Conservation (phyloP, 1,140 invertebrate genomes). For the Bombus pyrosoma region DNA sequence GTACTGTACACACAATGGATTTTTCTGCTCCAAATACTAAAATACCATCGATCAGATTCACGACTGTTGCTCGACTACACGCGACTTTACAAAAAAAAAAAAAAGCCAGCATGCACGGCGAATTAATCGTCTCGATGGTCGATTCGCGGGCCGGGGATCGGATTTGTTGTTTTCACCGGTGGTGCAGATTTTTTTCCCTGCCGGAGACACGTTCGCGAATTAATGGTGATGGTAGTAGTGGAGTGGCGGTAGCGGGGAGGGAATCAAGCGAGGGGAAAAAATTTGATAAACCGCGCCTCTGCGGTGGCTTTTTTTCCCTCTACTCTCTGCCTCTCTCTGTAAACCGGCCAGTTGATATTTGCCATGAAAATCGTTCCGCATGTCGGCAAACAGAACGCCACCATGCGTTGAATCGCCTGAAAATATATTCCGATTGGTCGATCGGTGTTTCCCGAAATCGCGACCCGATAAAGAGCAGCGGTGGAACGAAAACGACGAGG, state of each 20-base stretch:
- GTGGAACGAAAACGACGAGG: background rate
- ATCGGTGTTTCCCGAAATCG: slow-evolving; percentile 27
- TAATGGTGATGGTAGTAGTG: slow-evolving; percentile 1
- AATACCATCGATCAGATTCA: background rate
- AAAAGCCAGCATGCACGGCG: background rate
- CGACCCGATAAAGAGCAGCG: slow-evolving; percentile 27
- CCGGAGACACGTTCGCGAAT: slow-evolving; percentile 27
- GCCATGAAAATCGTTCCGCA: slow-evolving; percentile 41
- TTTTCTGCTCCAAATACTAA: background rate
- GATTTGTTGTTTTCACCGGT: slow-evolving; percentile 26
- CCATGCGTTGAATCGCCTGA: slow-evolving; percentile 9
- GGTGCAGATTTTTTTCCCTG: slow-evolving; percentile 2
- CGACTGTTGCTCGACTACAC: background rate
- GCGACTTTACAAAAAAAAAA: background rate
- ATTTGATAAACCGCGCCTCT: slow-evolving; percentile 49
- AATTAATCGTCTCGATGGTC: slow-evolving; percentile 41
- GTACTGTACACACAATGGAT: background rate
- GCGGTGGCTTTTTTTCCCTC: slow-evolving; percentile 4
- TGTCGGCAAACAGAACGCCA: slow-evolving; percentile 26
- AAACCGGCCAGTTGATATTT: slow-evolving; percentile 26
- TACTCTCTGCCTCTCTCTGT: background rate
- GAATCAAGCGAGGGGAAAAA: slow-evolving; percentile 35
- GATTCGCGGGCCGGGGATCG: slow-evolving; percentile 1
- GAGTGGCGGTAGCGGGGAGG: background rate
- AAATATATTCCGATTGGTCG: slow-evolving; percentile 33